These are phyloP conservation scores for Rhopalosiphum nymphaeae DNA, from an alignment of 2,888 invertebrate species.

Conservation along the genomic window DNA sequence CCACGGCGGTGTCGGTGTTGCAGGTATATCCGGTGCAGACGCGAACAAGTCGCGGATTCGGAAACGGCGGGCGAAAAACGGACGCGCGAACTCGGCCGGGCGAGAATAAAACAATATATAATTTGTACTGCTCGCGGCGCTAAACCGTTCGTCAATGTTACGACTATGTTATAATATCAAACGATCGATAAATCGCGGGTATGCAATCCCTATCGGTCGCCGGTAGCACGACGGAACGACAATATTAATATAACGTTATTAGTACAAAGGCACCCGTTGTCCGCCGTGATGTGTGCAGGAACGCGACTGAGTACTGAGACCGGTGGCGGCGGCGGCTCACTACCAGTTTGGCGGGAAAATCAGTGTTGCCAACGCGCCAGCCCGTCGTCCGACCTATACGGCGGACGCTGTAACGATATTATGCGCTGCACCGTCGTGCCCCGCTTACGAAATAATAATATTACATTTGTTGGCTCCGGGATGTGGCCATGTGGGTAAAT, in stretches of 20 bases:
- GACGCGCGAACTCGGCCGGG: neutral
- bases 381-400: neutral
- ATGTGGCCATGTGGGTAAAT: neutral
- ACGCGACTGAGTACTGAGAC: slow-evolving; percentile 38
- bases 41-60: neutral
- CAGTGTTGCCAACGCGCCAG: slow-evolving; percentile 54
- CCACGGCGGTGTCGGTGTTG: neutral
- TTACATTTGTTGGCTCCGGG: neutral
- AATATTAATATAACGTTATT: neutral
- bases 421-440: neutral
- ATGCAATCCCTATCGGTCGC: neutral
- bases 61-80: neutral
- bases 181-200: neutral
- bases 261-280: neutral
- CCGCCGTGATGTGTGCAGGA: neutral
- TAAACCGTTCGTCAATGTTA: neutral
- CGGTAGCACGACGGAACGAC: neutral
- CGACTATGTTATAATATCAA: neutral
- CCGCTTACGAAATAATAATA: neutral
- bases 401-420: neutral
- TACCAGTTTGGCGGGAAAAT: slow-evolving; percentile 62
- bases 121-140: neutral
- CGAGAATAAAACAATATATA: neutral
- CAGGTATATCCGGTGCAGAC: neutral
- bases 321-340: neutral